Conservation (phyloP, 2,113 vertebrate species). For the Hiodon alosoides region DNA sequence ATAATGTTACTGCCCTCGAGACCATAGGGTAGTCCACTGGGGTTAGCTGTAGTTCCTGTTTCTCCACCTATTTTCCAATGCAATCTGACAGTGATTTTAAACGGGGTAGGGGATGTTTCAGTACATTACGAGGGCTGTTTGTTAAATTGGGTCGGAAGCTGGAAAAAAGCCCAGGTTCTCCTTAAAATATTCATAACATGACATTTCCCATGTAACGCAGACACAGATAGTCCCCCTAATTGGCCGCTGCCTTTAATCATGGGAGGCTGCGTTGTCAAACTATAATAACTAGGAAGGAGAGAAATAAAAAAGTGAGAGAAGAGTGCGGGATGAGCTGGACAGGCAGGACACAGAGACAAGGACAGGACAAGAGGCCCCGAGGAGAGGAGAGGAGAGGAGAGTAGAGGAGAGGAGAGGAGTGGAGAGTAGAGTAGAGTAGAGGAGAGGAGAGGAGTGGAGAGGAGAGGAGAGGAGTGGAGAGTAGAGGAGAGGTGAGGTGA, state of each 20-base stretch:
- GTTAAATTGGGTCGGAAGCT: constrained; percentile 45
- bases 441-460: not conserved
- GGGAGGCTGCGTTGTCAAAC: constrained; percentile 20
- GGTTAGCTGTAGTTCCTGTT: not conserved
- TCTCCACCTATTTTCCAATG: not conserved
- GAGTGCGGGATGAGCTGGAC: not conserved
- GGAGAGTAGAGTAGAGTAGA: not conserved
- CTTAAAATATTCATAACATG: constrained; percentile 45
- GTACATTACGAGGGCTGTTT: constrained; percentile 34
- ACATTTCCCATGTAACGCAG: constrained; percentile 42
- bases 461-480: too few relatives aligned
- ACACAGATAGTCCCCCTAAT: constrained; percentile 41
- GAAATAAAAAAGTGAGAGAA: not conserved
- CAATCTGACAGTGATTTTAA: not conserved
- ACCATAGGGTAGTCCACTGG: not conserved
- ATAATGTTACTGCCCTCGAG: not conserved
- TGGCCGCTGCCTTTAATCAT: constrained; percentile 41
- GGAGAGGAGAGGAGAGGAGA: not conserved
- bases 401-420: not conserved
- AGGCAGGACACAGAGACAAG: too few relatives aligned
- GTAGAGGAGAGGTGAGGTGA: not conserved
- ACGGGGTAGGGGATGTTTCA: constrained; percentile 11
- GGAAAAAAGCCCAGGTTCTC: constrained; percentile 30
- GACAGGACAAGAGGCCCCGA: too few relatives aligned
- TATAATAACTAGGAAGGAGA: too few relatives aligned